Conservation (phyloP, 2,797 vertebrate genomes). For the Decapterus maruadsi region DNA sequence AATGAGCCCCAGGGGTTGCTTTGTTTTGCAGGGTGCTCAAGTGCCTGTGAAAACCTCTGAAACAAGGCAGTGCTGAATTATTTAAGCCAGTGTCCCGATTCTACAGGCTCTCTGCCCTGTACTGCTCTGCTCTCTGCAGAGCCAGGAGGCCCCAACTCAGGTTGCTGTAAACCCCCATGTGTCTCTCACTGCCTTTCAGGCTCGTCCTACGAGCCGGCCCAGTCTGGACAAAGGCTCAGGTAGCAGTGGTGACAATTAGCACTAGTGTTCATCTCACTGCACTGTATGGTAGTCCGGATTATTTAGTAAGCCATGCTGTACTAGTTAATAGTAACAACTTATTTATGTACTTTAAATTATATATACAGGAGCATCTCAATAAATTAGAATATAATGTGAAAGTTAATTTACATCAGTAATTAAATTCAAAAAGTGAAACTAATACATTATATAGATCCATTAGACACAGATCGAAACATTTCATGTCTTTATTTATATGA, state of each 20-base stretch:
- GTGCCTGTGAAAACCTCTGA: conserved; percentile 85
- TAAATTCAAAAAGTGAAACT: no score
- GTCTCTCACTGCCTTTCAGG: conserved; percentile 30
- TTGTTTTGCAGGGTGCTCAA: conserved; percentile 84
- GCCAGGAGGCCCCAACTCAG: conserved; percentile 52
- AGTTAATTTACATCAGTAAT: no score
- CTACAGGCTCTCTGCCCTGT: conserved; percentile 60
- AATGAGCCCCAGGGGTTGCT: conserved; percentile 85
- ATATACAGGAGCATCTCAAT: neutral
- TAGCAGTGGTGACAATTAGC: conserved; percentile 28
- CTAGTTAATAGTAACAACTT: conserved; percentile 4
- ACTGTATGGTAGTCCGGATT: neutral
- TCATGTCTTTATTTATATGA: no score
- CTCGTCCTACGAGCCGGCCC: conserved; percentile 22
- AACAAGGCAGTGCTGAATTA: conserved; percentile 84
- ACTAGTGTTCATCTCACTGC: conserved; percentile 16
- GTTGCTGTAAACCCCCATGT: conserved; percentile 27
- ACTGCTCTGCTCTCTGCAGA: conserved; percentile 56
- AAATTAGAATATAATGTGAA: no score
- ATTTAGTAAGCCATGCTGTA: conserved; percentile 3
- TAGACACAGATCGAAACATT: no score
- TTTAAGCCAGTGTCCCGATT: conserved; percentile 79
- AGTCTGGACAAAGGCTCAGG: conserved; percentile 40
- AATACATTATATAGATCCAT: no score
- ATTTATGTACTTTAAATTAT: neutral